Percentiles rank a stretch among this genome's conserved stretches.
Evolutionary conservation across 2,797 vertebrate species (phyloP).

Genomic region (Tapera naevia): DNA sequence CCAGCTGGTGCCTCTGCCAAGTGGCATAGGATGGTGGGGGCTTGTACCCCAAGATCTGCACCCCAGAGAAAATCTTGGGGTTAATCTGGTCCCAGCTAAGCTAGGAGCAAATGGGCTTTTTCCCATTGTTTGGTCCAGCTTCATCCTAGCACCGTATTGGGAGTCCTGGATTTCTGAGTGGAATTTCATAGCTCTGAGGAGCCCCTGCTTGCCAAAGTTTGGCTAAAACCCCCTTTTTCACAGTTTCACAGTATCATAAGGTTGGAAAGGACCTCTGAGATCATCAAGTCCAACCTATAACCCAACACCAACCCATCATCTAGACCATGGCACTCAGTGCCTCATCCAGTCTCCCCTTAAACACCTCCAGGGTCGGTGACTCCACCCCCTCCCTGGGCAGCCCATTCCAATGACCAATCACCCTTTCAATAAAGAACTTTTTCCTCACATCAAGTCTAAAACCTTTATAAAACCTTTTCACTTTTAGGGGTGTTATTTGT

Average conservation of each 20-base stretch:
- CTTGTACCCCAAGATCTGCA: neutral
- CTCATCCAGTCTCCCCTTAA: too few relatives aligned
- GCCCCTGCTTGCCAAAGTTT: neutral
- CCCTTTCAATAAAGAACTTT: too few relatives aligned
- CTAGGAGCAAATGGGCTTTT: neutral
- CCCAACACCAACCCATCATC: too few relatives aligned
- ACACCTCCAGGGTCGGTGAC: too few relatives aligned
- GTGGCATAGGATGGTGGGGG: neutral
- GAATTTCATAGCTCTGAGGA: neutral
- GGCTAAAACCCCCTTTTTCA: neutral
- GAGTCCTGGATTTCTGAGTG: fast-evolving
- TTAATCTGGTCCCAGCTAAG: neutral
- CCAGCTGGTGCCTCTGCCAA: neutral
- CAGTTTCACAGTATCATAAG: too few relatives aligned
- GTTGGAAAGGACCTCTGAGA: too few relatives aligned
- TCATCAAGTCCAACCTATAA: too few relatives aligned
- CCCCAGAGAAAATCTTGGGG: fast-evolving
- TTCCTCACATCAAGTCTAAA: too few relatives aligned
- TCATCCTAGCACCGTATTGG: neutral
- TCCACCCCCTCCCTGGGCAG: too few relatives aligned
- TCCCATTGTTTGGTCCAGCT: neutral
- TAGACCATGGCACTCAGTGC: too few relatives aligned
- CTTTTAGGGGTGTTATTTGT: neutral
- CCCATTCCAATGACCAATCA: too few relatives aligned
- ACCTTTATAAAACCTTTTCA: neutral